These are phyloP conservation scores for Drosophila melanica DNA, from an alignment of 1,140 invertebrate genomes.

Conservation along the genomic window DNA sequence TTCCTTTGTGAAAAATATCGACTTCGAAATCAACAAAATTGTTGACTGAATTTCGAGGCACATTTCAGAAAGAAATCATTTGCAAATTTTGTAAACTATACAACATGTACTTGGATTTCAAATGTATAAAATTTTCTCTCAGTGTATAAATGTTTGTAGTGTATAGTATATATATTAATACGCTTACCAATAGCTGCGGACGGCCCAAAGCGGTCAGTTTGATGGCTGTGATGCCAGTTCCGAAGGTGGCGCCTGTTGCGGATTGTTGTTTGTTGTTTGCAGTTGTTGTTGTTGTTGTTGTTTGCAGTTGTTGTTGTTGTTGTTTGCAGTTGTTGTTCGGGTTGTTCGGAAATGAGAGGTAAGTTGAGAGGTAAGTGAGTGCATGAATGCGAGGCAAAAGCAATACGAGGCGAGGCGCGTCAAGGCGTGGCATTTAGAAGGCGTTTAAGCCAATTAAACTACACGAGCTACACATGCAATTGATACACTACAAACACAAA, in stretches of 20 bases:
- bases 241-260: slow-evolving; percentile 93
- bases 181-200: slow-evolving; percentile 95
- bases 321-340: no score
- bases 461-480: slow-evolving; percentile 33
- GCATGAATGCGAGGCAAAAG: slow-evolving; percentile 37
- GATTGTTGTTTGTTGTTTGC: slow-evolving; percentile 25
- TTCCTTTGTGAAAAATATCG: no score
- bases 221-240: slow-evolving; percentile 98
- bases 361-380: slow-evolving; percentile 67
- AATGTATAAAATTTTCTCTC: no score
- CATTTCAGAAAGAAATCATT: no score
- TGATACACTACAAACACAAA: slow-evolving; percentile 14
- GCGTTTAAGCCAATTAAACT: slow-evolving; percentile 3
- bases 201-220: slow-evolving; percentile 98
- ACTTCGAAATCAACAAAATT: no score
- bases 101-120: no score
- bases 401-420: slow-evolving; percentile 1
- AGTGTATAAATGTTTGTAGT: no score
- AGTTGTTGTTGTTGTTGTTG: no score
- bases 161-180: neutral
- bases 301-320: no score
- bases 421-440: slow-evolving; percentile 2
- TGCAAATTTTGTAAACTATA: no score
- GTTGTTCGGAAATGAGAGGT: slow-evolving; percentile 60
- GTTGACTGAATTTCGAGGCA: no score